phyloP scores from a whole-genome alignment of 2,797 vertebrate genomes.

The Steatocranus sp. region DNA sequence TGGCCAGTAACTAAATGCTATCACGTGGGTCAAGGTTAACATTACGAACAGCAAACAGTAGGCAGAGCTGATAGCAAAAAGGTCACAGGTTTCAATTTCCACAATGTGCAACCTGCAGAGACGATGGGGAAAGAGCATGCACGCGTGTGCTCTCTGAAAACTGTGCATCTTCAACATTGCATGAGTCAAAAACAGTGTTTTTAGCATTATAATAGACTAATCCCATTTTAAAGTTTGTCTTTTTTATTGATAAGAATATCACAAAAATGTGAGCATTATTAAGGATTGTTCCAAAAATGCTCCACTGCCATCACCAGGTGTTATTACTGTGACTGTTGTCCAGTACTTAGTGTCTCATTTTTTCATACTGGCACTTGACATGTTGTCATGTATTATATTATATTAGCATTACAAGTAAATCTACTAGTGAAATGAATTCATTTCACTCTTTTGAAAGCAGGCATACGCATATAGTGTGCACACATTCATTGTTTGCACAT shows the following conservation, averaged over 20 bases:
- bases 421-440: neutral
- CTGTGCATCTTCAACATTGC: neutral
- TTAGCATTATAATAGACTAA: neutral
- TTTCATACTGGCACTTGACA: neutral
- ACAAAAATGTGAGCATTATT: neutral
- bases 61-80: neutral
- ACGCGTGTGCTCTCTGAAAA: neutral
- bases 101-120: neutral
- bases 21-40: neutral
- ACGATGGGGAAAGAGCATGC: neutral
- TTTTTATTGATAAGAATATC: neutral
- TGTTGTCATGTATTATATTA: neutral
- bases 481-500: neutral
- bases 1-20: neutral
- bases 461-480: neutral
- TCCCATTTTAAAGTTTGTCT: neutral
- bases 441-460: neutral
- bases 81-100: neutral
- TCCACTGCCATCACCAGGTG: neutral
- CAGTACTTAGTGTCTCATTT: neutral
- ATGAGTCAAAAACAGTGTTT: neutral
- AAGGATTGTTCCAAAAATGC: neutral
- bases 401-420: neutral
- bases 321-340: neutral
- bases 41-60: neutral